Evolutionary conservation across 2,888 invertebrate genomes (phyloP).

Genomic region (Electrophaes corylata): DNA sequence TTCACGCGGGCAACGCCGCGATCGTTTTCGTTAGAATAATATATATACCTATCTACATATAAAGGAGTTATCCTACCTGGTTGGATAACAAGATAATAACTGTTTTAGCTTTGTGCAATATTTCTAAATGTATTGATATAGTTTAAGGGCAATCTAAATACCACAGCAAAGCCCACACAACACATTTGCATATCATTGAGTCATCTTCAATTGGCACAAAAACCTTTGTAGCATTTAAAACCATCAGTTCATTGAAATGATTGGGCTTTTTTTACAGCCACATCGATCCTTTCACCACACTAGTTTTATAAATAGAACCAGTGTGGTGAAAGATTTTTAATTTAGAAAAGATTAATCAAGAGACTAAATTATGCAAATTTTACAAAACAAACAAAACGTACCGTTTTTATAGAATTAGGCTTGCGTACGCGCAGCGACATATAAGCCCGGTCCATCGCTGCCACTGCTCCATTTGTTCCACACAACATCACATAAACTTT

Average conservation of each 20-base stretch:
- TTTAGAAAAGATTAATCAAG: no score
- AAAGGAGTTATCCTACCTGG: no score
- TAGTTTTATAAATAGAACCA: no score
- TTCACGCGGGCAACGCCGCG: no score
- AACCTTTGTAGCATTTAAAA: conserved; percentile 17
- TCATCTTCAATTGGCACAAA: conserved; percentile 7
- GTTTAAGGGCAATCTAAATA: neutral
- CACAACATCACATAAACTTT: conserved; percentile 62
- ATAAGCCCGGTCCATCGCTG: conserved; percentile 81
- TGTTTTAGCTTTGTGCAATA: no score
- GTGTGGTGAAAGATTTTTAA: no score
- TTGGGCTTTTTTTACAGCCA: no score
- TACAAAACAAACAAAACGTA: conserved; percentile 46
- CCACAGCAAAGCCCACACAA: conserved; percentile 14
- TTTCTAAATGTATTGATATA: neutral
- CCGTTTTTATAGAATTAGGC: conserved; percentile 70
- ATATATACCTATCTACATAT: no score
- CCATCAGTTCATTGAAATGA: no score
- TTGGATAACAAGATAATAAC: no score
- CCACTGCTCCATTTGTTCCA: conserved; percentile 73
- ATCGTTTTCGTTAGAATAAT: no score
- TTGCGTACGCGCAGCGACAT: conserved; percentile 82
- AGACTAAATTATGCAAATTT: no score
- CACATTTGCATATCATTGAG: conserved; percentile 17
- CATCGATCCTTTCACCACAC: neutral